phyloP scores from a whole-genome alignment of 1,140 invertebrate species.

The Eumaeus atala region DNA sequence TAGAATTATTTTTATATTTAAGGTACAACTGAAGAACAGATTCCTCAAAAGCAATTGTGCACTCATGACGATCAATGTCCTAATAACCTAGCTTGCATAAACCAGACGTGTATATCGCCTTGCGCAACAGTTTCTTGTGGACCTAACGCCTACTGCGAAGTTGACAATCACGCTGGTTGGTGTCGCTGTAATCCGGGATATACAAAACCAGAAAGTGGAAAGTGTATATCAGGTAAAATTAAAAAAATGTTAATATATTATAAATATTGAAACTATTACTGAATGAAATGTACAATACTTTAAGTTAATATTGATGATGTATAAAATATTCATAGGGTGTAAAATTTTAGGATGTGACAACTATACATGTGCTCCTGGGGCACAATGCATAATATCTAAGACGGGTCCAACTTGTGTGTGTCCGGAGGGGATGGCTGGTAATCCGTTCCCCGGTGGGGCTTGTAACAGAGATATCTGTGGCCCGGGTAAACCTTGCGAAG shows the following conservation, averaged over 20 bases:
- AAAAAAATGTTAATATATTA: too few species aligned
- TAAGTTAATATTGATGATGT: not conserved
- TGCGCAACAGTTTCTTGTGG: conserved; percentile 87
- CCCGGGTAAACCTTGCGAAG: conserved; percentile 81
- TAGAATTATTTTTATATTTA: conserved; percentile 28
- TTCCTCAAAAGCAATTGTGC: conserved; percentile 75
- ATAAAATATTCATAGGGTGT: conserved; percentile 3
- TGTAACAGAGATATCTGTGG: conserved; percentile 89
- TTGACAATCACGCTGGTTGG: conserved; percentile 90
- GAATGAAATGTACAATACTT: not conserved
- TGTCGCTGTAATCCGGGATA: conserved; percentile 90
- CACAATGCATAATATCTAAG: conserved; percentile 90
- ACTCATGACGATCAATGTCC: conserved; percentile 84
- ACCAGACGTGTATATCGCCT: conserved; percentile 86
- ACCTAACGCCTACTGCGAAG: conserved; percentile 88
- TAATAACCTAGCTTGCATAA: conserved; percentile 83
- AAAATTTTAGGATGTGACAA: conserved; percentile 81
- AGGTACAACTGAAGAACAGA: conserved; percentile 46
- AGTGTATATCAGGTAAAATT: conserved; percentile 84
- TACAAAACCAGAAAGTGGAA: conserved; percentile 81
- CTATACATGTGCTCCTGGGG: conserved; percentile 86
- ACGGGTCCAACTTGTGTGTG: conserved; percentile 91
- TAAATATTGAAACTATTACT: not conserved
- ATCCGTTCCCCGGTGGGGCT: conserved; percentile 91
- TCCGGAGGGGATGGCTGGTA: conserved; percentile 87